Evolutionary conservation across 92 coral and sea anemone genomes (phyloP).

Genomic region (Muricea muricata): DNA sequence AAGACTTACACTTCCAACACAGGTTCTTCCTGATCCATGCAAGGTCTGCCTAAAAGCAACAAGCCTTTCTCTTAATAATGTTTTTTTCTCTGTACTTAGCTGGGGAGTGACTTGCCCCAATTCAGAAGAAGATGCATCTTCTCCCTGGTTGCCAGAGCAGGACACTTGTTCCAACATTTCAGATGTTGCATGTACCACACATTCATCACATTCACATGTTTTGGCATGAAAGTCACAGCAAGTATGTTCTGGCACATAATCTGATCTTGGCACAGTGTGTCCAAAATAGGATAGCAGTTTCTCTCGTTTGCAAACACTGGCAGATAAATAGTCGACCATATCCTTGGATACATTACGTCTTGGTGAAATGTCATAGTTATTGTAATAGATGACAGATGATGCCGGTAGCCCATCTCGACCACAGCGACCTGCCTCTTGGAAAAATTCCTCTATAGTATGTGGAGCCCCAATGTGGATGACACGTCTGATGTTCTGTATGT

Average conservation of each 20-base stretch:
- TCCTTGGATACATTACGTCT: constrained; percentile 24
- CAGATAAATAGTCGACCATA: constrained; percentile 47
- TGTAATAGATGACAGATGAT: constrained; percentile 49
- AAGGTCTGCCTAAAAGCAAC: background rate
- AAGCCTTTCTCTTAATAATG: background rate
- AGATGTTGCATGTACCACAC: background rate
- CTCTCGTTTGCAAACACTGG: constrained; percentile 58
- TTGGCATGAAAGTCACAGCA: constrained; percentile 66
- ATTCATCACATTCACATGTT: background rate
- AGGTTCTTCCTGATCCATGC: background rate
- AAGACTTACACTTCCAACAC: background rate
- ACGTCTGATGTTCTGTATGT: constrained; percentile 44
- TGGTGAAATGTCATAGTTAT: constrained; percentile 64
- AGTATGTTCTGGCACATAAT: constrained; percentile 28
- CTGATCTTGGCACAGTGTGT: constrained; percentile 19
- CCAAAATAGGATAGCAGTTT: constrained; percentile 61
- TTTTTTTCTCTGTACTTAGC: background rate
- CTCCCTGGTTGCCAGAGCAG: background rate
- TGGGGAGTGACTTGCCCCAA: background rate
- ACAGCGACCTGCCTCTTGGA: constrained; percentile 70
- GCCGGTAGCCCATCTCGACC: constrained; percentile 71
- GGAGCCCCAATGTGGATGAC: constrained; percentile 76
- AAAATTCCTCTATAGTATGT: constrained; percentile 61
- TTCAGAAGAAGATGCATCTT: background rate
- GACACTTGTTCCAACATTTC: background rate